Evolutionary conservation across 2,797 vertebrate species (phyloP).

Genomic region (Argyrosomus regius): DNA sequence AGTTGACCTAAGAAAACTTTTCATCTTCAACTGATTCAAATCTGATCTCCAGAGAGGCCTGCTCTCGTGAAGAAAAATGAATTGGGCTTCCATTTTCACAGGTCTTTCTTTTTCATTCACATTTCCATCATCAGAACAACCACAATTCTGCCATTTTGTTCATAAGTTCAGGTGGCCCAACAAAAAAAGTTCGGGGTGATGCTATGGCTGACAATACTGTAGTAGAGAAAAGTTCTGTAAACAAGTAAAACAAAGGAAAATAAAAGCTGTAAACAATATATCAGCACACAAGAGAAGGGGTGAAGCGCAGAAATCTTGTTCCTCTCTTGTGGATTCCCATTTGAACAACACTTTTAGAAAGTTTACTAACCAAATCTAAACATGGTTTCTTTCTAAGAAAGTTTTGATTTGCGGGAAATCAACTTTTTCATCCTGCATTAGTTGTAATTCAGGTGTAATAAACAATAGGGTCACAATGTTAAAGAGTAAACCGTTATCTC

Average conservation of each 20-base stretch:
- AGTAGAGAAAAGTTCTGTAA: constrained; percentile 32
- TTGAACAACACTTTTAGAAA: constrained; percentile 22
- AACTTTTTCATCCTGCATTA: background rate
- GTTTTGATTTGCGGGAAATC: background rate
- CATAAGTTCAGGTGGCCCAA: background rate
- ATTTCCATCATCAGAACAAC: constrained; percentile 23
- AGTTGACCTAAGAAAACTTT: background rate
- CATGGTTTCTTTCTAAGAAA: background rate
- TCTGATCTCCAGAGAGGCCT: constrained; percentile 73
- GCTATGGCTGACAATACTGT: background rate
- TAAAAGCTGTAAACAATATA: constrained; percentile 51
- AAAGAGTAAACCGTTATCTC: background rate
- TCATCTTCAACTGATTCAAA: background rate
- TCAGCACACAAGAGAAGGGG: constrained; percentile 24
- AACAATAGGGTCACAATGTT: background rate
- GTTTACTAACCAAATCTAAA: constrained; percentile 9
- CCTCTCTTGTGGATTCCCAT: constrained; percentile 11
- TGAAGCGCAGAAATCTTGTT: background rate
- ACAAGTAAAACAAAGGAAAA: constrained; percentile 6
- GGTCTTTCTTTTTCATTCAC: constrained; percentile 15
- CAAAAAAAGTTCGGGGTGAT: background rate
- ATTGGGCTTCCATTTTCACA: background rate
- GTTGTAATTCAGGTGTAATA: background rate
- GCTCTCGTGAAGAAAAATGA: constrained; percentile 72
- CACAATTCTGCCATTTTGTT: background rate